Conservation (phyloP, 2,888 invertebrate genomes). For the Pristionchus japonicus region DNA sequence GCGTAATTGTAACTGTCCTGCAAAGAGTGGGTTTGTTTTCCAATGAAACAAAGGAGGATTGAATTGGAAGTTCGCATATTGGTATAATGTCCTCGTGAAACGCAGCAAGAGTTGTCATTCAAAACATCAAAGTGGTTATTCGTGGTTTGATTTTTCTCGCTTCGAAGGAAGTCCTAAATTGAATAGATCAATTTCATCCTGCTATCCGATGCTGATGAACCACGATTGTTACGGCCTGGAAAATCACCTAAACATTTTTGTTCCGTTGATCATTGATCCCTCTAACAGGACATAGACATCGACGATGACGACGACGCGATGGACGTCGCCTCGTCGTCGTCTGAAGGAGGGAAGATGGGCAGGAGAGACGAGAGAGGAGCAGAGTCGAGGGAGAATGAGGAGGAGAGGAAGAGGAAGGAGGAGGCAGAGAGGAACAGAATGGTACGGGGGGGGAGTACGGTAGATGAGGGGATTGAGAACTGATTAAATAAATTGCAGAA, state of each 20-base stretch:
- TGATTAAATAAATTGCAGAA: neutral
- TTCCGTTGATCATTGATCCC: neutral
- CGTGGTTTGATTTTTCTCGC: too few species aligned
- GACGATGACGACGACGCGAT: slow-evolving; percentile 34
- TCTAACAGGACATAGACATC: slow-evolving; percentile 9
- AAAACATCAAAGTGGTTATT: too few species aligned
- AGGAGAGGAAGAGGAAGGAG: neutral
- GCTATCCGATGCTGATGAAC: too few species aligned
- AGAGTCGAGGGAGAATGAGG: neutral
- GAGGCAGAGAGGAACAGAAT: neutral
- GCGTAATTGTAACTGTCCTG: too few species aligned
- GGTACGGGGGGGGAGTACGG: slow-evolving; percentile 32
- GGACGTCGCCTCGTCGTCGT: slow-evolving; percentile 24
- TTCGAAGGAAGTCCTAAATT: too few species aligned
- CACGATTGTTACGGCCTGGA: too few species aligned
- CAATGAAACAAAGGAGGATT: too few species aligned
- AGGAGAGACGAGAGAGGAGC: neutral
- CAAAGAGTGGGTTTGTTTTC: too few species aligned
- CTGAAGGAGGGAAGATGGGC: neutral
- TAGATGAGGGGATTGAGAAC: neutral
- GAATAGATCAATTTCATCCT: too few species aligned
- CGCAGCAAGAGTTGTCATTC: too few species aligned
- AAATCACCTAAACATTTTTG: too few species aligned
- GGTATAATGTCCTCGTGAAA: too few species aligned
- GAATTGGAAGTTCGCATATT: neutral